Percentiles rank a stretch among this genome's conserved stretches.
These are phyloP conservation scores for Benthosema pterotum DNA, from an alignment of 2,797 vertebrate species.

Conservation along the genomic window DNA sequence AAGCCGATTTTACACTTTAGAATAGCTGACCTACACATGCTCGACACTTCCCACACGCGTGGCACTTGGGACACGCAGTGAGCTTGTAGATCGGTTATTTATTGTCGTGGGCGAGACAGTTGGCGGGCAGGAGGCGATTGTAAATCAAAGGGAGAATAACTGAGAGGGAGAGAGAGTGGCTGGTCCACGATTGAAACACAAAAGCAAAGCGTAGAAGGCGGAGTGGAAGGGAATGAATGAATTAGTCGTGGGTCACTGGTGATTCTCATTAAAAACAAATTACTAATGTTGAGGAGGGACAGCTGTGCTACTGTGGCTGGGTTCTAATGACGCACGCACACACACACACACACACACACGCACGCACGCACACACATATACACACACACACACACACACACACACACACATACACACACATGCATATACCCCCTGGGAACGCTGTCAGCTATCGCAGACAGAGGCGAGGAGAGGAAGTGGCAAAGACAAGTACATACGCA, in stretches of 20 bases:
- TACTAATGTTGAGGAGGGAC: constrained; percentile 98
- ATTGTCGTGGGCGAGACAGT: no score
- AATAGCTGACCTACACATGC: no score
- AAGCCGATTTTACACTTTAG: neutral
- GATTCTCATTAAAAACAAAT: constrained; percentile 99
- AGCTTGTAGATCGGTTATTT: no score
- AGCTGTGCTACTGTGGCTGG: constrained; percentile 97
- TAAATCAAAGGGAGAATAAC: constrained; percentile 1
- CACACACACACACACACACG: constrained; percentile 80
- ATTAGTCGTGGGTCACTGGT: constrained; percentile 99
- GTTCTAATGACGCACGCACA: constrained; percentile 93
- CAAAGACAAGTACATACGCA: constrained; percentile 69
- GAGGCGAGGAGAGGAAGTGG: constrained; percentile 79
- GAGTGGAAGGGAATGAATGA: constrained; percentile 96
- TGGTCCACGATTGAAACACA: constrained; percentile 77
- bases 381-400: constrained; percentile 49
- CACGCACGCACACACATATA: constrained; percentile 62
- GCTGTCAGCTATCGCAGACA: constrained; percentile 83
- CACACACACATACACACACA: constrained; percentile 42
- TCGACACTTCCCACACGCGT: no score
- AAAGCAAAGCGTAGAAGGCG: constrained; percentile 77
- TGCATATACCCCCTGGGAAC: constrained; percentile 73
- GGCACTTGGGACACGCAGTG: no score
- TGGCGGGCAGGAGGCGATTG: no score
- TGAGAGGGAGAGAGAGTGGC: neutral